These are phyloP conservation scores for Ceryle rudis DNA, from an alignment of 2,797 vertebrate genomes.

Conservation along the genomic window DNA sequence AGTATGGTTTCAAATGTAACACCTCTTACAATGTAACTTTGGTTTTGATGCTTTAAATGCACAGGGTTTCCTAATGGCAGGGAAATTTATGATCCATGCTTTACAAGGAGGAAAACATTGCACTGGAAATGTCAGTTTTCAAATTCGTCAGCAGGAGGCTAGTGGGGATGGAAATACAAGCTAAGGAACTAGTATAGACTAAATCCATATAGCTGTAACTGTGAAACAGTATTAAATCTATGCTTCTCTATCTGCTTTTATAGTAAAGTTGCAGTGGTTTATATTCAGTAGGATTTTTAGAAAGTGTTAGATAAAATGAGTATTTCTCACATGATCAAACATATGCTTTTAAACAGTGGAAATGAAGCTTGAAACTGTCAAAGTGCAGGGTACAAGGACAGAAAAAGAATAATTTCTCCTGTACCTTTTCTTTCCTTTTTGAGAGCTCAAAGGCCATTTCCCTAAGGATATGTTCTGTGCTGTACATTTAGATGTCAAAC, in stretches of 20 bases:
- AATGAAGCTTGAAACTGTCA: not conserved
- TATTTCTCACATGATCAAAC: not conserved
- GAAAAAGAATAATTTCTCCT: not conserved
- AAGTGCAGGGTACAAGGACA: not conserved
- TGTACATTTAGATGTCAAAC: not conserved
- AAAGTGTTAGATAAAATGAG: not conserved
- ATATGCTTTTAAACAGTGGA: not conserved
- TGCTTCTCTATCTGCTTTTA: not conserved
- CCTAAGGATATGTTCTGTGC: not conserved
- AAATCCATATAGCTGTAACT: not conserved
- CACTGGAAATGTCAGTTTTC: not conserved
- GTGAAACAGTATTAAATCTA: not conserved
- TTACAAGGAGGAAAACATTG: not conserved
- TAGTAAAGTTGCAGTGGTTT: rapidly evolving
- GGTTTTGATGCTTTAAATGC: not conserved
- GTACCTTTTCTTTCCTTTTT: not conserved
- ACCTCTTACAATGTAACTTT: not conserved
- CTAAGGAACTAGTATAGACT: not conserved
- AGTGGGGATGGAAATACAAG: not conserved
- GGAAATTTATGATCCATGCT: not conserved
- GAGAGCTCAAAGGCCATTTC: not conserved
- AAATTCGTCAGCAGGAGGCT: not conserved
- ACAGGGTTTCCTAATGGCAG: not conserved
- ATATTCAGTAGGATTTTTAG: not conserved
- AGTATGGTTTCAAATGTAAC: not conserved